These are phyloP conservation scores for Drosophila sordidula DNA, from an alignment of 2,888 invertebrate species.

Conservation along the genomic window DNA sequence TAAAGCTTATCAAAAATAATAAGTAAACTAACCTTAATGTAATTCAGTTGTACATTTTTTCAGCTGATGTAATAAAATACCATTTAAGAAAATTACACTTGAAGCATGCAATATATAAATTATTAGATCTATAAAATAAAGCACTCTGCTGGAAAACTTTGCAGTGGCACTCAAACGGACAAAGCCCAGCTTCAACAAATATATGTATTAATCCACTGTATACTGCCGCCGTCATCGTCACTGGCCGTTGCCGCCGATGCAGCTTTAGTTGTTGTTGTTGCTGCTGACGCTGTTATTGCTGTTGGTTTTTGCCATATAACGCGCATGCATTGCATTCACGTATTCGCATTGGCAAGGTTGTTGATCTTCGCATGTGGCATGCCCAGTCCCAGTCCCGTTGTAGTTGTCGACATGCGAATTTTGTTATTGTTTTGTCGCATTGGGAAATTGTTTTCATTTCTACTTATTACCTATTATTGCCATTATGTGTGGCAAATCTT, in stretches of 20 bases:
- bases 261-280: constrained; percentile 9
- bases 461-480: constrained; percentile 36
- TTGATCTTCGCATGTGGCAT: constrained; percentile 73
- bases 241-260: constrained; percentile 28
- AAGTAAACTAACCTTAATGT: too few relatives aligned
- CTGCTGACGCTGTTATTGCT: constrained; percentile 18
- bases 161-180: too few relatives aligned
- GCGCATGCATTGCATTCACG: constrained; percentile 68
- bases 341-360: constrained; percentile 75
- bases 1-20: neutral
- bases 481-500: constrained; percentile 55
- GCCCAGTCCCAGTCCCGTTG: constrained; percentile 36
- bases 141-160: neutral
- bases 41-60: too few relatives aligned
- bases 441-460: constrained; percentile 40
- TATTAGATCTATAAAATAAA: neutral
- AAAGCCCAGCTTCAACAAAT: too few relatives aligned
- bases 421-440: constrained; percentile 20
- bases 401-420: constrained; percentile 28
- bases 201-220: constrained; percentile 35
- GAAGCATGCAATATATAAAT: neutral
- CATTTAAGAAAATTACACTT: too few relatives aligned
- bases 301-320: constrained; percentile 60
- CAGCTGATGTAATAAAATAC: too few relatives aligned
- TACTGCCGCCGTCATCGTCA: constrained; percentile 16